These are phyloP conservation scores for Apamea anceps DNA, from an alignment of 2,888 invertebrate species.

Conservation along the genomic window DNA sequence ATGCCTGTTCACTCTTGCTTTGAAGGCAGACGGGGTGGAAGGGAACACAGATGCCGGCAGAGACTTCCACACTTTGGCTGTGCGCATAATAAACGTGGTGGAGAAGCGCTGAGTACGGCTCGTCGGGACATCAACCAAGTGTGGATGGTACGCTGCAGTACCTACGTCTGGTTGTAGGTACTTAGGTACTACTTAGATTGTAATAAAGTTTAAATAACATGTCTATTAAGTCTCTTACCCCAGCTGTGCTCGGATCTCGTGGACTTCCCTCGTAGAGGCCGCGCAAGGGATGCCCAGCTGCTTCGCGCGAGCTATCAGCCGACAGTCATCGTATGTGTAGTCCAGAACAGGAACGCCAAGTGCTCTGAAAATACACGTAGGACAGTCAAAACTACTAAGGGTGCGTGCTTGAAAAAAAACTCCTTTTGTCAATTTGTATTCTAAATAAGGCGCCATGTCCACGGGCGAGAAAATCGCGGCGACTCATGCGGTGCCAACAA, in stretches of 20 bases:
- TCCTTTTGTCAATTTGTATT: neutral
- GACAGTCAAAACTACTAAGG: neutral
- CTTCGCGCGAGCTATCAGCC: constrained; percentile 95
- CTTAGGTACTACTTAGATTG: no score
- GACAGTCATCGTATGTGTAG: constrained; percentile 98
- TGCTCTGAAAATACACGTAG: constrained; percentile 90
- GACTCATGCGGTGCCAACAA: no score
- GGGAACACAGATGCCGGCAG: no score
- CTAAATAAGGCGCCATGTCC: neutral
- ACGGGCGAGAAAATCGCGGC: no score
- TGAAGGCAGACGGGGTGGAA: no score
- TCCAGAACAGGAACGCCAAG: constrained; percentile 96
- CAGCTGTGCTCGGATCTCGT: constrained; percentile 93
- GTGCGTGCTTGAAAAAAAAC: neutral
- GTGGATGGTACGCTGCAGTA: no score
- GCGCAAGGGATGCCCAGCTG: constrained; percentile 95
- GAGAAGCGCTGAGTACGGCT: no score
- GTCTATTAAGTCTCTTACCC: constrained; percentile 90
- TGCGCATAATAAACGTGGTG: no score
- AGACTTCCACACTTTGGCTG: no score
- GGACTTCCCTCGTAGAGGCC: constrained; percentile 93
- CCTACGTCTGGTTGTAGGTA: no score
- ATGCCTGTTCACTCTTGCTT: no score
- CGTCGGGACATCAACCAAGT: no score
- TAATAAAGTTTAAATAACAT: neutral